Evolutionary conservation across 2,888 invertebrate species (phyloP), one percentile per base, ranked within the genome.

Genomic region (Amaurobius ferox): DNA sequence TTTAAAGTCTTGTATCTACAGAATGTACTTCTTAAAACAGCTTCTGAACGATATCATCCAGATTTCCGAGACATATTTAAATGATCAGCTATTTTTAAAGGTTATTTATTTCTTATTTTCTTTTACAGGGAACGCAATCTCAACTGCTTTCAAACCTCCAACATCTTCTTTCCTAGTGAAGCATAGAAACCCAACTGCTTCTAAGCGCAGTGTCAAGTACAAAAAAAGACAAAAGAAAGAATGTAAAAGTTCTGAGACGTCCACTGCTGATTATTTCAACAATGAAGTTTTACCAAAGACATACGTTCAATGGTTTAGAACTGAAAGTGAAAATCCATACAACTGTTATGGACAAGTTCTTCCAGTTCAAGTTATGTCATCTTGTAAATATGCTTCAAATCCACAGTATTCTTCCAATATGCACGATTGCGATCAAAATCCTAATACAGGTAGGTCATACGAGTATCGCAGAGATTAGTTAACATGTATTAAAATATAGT

Each of bases 141-240:
- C 39, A n/a, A n/a, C 30, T 64, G 40, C 48, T 23, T 64, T 72
- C 32, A 72, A 79, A 32, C 32, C 48, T 26, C 66, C 71, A 19
- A 32, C 71, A 9, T 79, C 79, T 26, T 79, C 67, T 44, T 79
- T 79, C 32, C 44, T 72, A 23, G 79, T 48, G 32, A 72, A 40
- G 1, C n/a, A 30, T 13, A 71, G 66, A n/a, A 71, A 71, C 19
- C 19, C 16, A 16, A 19, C 35, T 19, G n/a, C 61, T 30, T 16
- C 19, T 11, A 44, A 16, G 6, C 23, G 62, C 9, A 64, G 26
- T 23, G 11, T n/a, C 35, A 35, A 9, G 9, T 9, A 35, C 44
- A 44, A 44, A 16, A 2, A n/a, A 67, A 66, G 30, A 29, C 28
- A 64, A 26, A 6, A 44, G 2, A 16, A 1, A 23, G 55, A 55